Percentiles rank a stretch among this genome's conserved stretches.
Conservation (phyloP, 2,888 invertebrate genomes). For the Microchrysa polita region DNA sequence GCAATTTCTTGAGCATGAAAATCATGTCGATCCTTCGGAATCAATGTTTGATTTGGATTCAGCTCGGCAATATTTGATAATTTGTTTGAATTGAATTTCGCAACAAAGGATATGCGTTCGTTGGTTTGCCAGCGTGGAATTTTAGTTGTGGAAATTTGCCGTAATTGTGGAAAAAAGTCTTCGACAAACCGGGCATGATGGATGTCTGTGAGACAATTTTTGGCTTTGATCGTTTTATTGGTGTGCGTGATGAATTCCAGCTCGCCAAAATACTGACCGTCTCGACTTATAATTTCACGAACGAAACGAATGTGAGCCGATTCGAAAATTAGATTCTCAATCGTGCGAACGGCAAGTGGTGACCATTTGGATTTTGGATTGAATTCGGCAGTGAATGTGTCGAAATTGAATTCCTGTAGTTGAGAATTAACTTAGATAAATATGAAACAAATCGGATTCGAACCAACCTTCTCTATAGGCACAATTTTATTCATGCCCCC, state of each 20-base stretch:
- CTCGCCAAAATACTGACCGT: conserved; percentile 46
- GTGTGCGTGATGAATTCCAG: conserved; percentile 44
- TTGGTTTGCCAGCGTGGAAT: conserved; percentile 44
- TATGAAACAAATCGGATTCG: neutral
- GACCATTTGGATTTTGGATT: conserved; percentile 44
- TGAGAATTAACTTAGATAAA: too few relatives aligned
- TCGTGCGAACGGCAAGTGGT: conserved; percentile 41
- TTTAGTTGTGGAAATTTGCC: conserved; percentile 41
- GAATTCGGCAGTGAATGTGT: conserved; percentile 7
- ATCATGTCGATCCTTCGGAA: neutral
- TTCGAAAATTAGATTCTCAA: conserved; percentile 45
- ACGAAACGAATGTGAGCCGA: conserved; percentile 38
- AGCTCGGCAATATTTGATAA: neutral
- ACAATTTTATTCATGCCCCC: conserved; percentile 47
- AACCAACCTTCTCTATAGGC: conserved; percentile 48
- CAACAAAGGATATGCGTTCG: conserved; percentile 37
- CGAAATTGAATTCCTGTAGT: conserved; percentile 45
- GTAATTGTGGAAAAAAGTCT: conserved; percentile 42
- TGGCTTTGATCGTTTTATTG: conserved; percentile 43
- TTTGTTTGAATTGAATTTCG: conserved; percentile 21
- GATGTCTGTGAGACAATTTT: conserved; percentile 42
- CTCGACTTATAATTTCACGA: conserved; percentile 15
- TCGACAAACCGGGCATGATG: conserved; percentile 31
- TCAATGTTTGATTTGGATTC: neutral
- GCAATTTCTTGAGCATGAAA: conserved; percentile 15